Percentiles rank a stretch among this genome's conserved stretches.
Evolutionary conservation across 2,888 invertebrate species (phyloP).

Genomic region (Temnothorax unifasciatus): DNA sequence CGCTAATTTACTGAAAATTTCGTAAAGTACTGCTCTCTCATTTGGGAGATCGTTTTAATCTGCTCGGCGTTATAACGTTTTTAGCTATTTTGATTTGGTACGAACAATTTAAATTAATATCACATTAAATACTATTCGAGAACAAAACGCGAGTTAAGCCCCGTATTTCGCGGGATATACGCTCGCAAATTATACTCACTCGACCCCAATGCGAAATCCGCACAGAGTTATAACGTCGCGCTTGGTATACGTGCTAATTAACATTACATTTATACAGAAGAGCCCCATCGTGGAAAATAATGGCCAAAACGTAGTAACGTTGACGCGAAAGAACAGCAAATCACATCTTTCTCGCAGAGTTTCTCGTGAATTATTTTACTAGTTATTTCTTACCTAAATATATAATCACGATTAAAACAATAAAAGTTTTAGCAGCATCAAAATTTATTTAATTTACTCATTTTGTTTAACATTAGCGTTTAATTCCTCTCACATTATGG

Average conservation of each 20-base stretch:
- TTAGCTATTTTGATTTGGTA: conserved; percentile 38
- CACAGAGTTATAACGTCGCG: conserved; percentile 41
- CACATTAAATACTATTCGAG: conserved; percentile 34
- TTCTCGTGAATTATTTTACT: conserved; percentile 27
- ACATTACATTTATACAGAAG: conserved; percentile 49
- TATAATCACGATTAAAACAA: conserved; percentile 1
- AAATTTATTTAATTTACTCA: conserved; percentile 4
- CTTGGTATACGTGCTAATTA: conserved; percentile 42
- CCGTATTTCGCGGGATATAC: conserved; percentile 8
- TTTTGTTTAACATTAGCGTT: neutral
- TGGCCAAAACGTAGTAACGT: conserved; percentile 22
- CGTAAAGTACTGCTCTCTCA: neutral
- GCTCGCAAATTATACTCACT: conserved; percentile 34
- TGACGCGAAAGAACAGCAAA: conserved; percentile 14
- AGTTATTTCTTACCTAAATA: neutral
- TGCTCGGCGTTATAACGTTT: conserved; percentile 12
- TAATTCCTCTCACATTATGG: neutral
- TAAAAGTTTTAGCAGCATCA: neutral
- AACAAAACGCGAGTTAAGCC: conserved; percentile 34
- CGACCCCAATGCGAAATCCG: conserved; percentile 47
- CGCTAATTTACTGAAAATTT: conserved; percentile 39
- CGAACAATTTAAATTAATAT: conserved; percentile 51
- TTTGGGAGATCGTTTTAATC: conserved; percentile 27
- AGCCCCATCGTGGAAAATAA: conserved; percentile 44
- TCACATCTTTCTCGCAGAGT: conserved; percentile 10